Evolutionary conservation across 1,140 invertebrate species (phyloP).

Genomic region (Phortica variegata): DNA sequence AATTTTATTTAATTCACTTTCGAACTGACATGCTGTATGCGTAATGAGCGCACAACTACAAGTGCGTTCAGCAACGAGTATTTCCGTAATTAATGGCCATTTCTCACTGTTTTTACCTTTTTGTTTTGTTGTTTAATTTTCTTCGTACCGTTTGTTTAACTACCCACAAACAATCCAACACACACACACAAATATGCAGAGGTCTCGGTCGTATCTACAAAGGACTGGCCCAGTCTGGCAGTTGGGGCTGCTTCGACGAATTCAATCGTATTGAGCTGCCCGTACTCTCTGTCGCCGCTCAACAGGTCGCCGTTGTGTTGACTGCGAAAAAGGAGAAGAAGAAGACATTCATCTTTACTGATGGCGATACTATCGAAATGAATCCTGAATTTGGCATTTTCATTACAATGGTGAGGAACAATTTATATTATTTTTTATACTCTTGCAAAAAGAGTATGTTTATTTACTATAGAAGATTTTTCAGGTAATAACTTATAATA

Average conservation of each 20-base stretch:
- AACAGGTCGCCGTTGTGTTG: constrained; percentile 94
- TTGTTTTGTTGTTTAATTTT: too few species aligned
- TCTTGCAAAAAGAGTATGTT: too few species aligned
- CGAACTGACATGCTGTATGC: background rate
- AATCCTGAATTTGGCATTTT: constrained; percentile 97
- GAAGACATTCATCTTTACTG: constrained; percentile 88
- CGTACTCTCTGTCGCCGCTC: constrained; percentile 93
- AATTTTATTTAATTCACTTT: background rate
- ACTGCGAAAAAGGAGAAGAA: constrained; percentile 90
- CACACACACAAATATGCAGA: constrained; percentile 61
- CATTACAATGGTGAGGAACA: constrained; percentile 87
- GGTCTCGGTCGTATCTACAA: constrained; percentile 86
- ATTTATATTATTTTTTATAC: too few species aligned
- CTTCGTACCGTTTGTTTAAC: constrained; percentile 46
- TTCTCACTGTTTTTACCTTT: constrained; percentile 2
- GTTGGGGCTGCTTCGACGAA: constrained; percentile 81
- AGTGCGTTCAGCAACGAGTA: constrained; percentile 5
- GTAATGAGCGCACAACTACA: background rate
- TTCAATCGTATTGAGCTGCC: constrained; percentile 96
- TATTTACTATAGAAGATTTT: too few species aligned
- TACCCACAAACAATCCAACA: too few species aligned
- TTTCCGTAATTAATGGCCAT: constrained; percentile 11
- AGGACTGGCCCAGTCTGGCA: constrained; percentile 91
- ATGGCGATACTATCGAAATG: constrained; percentile 90
- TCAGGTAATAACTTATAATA: too few species aligned